Base-by-base conservation (phyloP, 92 coral and sea anemone species). In the Blastomussa wellsi region DNA sequence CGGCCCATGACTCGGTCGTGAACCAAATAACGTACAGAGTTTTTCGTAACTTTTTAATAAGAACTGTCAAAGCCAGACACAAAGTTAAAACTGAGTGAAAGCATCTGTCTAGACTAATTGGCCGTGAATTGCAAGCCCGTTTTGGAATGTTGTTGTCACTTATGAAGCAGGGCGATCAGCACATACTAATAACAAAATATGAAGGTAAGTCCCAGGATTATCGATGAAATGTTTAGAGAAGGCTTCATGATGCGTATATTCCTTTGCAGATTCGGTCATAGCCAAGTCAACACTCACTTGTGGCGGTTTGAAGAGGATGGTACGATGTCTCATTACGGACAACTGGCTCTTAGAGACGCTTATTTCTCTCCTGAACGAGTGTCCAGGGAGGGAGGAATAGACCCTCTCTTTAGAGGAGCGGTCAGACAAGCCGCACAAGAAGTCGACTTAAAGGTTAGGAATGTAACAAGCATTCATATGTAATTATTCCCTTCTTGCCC, bases 281-380 rank as follows among this genome's bases (percentile, higher is more conserved):
- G 98, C 52, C 98, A 95, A 83, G 95, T 93, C 13, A 89, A 89
- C 76, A 90, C 83, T 67, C 72, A 79, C 47, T 62, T 95, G 47
- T 95, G 94, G 94, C 90, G 98, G 17, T 83, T 92, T 37, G 87
- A 93, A 32, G 95, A 93, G 69, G 84, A 95, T 70, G 94, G 94
- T 51, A 87, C 60, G 67, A 84, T 92, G 22, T 90, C 88, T n/a
- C 74, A 86, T 24, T 89, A 92, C 28, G 98, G 98, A 9, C 98
- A 95, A 80, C 85, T 95, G 32, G 93, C 95, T 7, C 74, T 95
- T 52, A 91, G 98, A 75, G 98, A 95, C 86, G 93, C 97, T 6
- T 95, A 93, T 71, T 95, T 95, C 76, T 89, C 93, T 9, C 97
- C 98, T 28, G 98, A 95, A 75, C 90, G 97, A 72, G 92, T 95